Percentiles rank a stretch among this genome's conserved stretches.
Conservation (phyloP, 2,888 invertebrate genomes). For the Chymomyza caudatula region DNA sequence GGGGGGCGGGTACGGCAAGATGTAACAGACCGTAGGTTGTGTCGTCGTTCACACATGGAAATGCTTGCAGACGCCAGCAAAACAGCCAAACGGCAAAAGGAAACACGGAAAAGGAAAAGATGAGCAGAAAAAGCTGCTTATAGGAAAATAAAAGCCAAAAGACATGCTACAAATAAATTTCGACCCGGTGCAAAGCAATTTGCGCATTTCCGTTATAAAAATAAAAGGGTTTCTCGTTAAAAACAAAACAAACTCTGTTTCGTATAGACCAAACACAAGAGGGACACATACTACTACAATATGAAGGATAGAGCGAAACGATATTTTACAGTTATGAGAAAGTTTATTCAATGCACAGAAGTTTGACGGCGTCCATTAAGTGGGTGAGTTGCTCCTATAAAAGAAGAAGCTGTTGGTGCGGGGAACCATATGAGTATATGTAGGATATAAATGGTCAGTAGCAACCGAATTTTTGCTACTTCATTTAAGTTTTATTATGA, state of each 20-base stretch:
- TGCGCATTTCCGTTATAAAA: slow-evolving; percentile 69
- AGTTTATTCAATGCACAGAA: slow-evolving; percentile 52
- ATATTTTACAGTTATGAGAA: slow-evolving; percentile 57
- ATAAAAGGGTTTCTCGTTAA: slow-evolving; percentile 69
- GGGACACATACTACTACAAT: neutral
- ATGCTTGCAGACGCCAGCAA: slow-evolving; percentile 71
- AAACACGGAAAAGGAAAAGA: neutral
- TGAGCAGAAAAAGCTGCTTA: slow-evolving; percentile 55
- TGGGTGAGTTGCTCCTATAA: neutral
- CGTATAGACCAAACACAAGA: neutral
- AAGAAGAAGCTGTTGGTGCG: neutral
- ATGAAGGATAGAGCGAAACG: slow-evolving; percentile 7
- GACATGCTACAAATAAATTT: slow-evolving; percentile 49
- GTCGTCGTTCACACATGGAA: slow-evolving; percentile 66
- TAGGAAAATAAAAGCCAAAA: slow-evolving; percentile 49
- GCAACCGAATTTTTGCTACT: too few relatives aligned
- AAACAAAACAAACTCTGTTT: slow-evolving; percentile 50
- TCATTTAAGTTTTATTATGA: too few relatives aligned
- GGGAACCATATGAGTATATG: too few relatives aligned
- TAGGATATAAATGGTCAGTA: too few relatives aligned
- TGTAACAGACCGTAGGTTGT: slow-evolving; percentile 20
- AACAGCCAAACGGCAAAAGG: slow-evolving; percentile 37
- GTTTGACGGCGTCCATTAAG: slow-evolving; percentile 14
- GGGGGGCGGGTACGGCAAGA: neutral
- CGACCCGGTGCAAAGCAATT: slow-evolving; percentile 70